These are phyloP conservation scores for Oasisia sp. DNA, from an alignment of 2,888 invertebrate genomes.

Conservation along the genomic window DNA sequence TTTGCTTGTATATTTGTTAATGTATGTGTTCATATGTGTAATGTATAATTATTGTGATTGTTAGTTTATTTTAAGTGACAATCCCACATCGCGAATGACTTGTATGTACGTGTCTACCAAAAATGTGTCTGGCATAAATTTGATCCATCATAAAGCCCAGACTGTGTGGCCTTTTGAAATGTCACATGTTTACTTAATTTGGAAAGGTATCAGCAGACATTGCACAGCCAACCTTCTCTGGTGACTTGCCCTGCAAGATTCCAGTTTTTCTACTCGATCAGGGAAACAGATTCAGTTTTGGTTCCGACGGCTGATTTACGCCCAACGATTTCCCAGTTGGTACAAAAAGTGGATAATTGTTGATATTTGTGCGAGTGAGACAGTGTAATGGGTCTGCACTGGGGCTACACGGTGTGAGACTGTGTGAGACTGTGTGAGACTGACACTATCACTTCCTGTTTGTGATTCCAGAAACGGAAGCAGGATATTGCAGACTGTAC, in stretches of 20 bases:
- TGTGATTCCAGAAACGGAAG: neutral
- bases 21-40: too few species aligned
- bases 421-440: neutral
- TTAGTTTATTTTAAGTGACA: too few species aligned
- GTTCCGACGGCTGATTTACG: neutral
- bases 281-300: neutral
- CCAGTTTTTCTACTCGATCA: neutral
- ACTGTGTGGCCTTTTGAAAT: too few species aligned
- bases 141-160: too few species aligned
- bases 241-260: neutral
- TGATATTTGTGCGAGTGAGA: conserved; percentile 1
- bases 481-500: neutral
- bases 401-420: neutral
- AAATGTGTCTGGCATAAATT: too few species aligned
- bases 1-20: too few species aligned
- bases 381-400: neutral
- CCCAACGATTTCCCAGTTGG: neutral
- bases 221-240: neutral
- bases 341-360: neutral
- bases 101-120: too few species aligned
- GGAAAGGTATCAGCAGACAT: neutral
- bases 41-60: too few species aligned
- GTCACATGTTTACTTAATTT: neutral
- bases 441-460: neutral
- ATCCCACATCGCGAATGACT: too few species aligned